These are phyloP conservation scores for Microcebus jonahi DNA, from an alignment of 2,113 vertebrate species.

Conservation along the genomic window DNA sequence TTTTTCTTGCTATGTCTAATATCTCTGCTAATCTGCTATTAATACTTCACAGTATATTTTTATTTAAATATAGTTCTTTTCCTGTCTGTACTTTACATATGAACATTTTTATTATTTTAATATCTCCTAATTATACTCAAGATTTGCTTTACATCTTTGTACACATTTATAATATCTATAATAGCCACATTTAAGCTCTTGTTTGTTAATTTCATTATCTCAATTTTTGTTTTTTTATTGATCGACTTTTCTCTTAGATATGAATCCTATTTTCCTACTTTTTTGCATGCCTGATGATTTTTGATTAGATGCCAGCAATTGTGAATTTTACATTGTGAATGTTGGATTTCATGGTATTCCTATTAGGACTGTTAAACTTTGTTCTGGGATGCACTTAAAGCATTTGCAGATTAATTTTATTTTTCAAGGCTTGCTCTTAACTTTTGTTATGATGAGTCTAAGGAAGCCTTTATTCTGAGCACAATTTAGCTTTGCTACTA, in stretches of 20 bases:
- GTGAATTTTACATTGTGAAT: neutral
- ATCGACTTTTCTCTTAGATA: neutral
- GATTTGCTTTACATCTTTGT: neutral
- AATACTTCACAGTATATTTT: neutral
- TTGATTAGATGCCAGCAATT: neutral
- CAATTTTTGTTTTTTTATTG: neutral
- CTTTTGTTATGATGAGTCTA: neutral
- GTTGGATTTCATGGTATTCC: neutral
- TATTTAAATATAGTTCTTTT: neutral
- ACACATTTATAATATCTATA: neutral
- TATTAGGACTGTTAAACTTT: neutral
- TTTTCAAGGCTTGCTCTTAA: neutral
- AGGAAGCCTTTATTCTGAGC: slow-evolving; percentile 13
- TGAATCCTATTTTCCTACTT: neutral
- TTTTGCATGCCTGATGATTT: neutral
- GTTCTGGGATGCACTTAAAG: neutral
- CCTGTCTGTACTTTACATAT: neutral
- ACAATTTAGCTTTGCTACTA: neutral
- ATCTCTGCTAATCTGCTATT: neutral
- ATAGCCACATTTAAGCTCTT: neutral
- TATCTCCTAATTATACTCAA: neutral
- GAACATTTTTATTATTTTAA: slow-evolving; percentile 14
- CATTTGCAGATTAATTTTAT: neutral
- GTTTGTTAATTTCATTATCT: neutral
- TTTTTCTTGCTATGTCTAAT: neutral